Evolutionary conservation across 1,140 invertebrate genomes (phyloP).

Genomic region (Procambarus clarkii): DNA sequence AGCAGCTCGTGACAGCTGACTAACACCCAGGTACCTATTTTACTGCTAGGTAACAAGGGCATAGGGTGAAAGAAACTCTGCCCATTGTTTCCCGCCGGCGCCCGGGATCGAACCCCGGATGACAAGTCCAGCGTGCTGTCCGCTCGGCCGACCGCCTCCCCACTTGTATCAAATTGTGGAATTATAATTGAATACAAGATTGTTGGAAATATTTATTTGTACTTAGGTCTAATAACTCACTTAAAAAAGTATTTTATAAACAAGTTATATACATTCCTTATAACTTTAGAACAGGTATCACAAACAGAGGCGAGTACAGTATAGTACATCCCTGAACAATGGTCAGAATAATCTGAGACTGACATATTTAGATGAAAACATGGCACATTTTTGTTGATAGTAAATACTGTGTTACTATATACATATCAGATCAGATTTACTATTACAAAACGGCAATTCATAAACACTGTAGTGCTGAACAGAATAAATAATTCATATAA

Average conservation of each 20-base stretch:
- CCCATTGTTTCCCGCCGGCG: too few species aligned
- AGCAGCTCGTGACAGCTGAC: too few species aligned
- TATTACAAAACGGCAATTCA: not conserved
- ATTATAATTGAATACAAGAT: not conserved
- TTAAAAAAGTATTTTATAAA: constrained; percentile 8
- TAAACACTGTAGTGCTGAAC: not conserved
- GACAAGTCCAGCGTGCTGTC: too few species aligned
- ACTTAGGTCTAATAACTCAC: constrained; percentile 36
- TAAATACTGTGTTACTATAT: not conserved
- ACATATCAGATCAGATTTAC: not conserved
- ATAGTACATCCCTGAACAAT: constrained; percentile 9
- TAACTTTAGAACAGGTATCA: constrained; percentile 12
- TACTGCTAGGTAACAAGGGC: too few species aligned
- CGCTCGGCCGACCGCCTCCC: too few species aligned
- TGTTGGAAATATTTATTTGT: constrained; percentile 30
- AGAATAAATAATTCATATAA: too few species aligned
- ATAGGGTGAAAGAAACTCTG: too few species aligned
- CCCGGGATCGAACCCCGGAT: too few species aligned
- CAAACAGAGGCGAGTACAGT: constrained; percentile 3
- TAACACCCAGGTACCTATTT: too few species aligned
- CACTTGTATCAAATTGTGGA: too few species aligned
- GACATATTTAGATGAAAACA: not conserved
- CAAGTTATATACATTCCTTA: constrained; percentile 1
- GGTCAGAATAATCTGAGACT: constrained; percentile 27
- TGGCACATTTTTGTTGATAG: not conserved